These are phyloP conservation scores for Hydraecia micacea DNA, from an alignment of 2,888 invertebrate species.

Conservation along the genomic window DNA sequence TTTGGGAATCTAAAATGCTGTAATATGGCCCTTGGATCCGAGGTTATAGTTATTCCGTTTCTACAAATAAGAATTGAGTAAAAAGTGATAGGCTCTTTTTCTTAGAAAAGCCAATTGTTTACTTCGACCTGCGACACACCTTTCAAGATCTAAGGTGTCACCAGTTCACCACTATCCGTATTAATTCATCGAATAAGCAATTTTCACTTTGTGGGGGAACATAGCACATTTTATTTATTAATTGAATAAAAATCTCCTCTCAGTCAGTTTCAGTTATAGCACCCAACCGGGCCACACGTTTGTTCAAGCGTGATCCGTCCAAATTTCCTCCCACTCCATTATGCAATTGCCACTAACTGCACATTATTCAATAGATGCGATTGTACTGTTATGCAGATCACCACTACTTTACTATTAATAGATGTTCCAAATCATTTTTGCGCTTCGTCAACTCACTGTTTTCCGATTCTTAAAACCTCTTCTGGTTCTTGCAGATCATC, in stretches of 20 bases:
- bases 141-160: neutral
- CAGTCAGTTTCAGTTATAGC: neutral
- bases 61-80: too few relatives aligned
- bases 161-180: neutral
- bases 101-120: neutral
- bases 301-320: constrained; percentile 7
- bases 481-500: neutral
- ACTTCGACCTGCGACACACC: neutral
- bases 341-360: constrained; percentile 52
- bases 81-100: neutral
- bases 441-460: neutral
- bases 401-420: constrained; percentile 44
- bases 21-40: too few relatives aligned
- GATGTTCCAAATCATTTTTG: constrained; percentile 12
- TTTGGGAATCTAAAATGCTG: too few relatives aligned
- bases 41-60: neutral
- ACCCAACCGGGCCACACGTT: constrained; percentile 33
- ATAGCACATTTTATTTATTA: neutral
- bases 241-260: neutral
- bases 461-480: too few relatives aligned
- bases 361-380: constrained; percentile 44
- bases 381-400: constrained; percentile 30
- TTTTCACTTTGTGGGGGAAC: neutral
- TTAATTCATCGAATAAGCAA: neutral
- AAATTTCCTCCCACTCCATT: constrained; percentile 47